Evolutionary conservation across 2,888 invertebrate species (phyloP).

Genomic region (Gnatocerus cornutus): DNA sequence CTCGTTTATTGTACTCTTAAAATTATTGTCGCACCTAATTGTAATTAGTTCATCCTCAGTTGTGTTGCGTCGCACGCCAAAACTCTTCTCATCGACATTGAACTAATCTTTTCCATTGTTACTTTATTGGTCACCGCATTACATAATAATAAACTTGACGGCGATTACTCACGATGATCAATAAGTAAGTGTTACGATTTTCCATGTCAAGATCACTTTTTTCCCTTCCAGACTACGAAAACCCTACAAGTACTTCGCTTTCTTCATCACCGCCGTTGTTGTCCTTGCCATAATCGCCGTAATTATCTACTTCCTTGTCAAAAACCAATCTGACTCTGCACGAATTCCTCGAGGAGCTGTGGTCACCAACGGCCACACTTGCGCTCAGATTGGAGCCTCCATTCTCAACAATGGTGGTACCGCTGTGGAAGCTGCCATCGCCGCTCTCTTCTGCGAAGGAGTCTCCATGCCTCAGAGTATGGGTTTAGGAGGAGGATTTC

Average conservation of each 20-base stretch:
- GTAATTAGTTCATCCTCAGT: conserved; percentile 2
- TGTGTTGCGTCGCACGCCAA: conserved; percentile 16
- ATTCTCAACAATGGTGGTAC: conserved; percentile 83
- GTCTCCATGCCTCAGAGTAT: conserved; percentile 88
- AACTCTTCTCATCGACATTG: conserved; percentile 15
- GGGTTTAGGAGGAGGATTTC: conserved; percentile 93
- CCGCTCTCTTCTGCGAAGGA: conserved; percentile 90
- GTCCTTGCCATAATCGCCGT: conserved; percentile 29
- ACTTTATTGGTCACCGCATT: not conserved
- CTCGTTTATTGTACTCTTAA: conserved; percentile 20
- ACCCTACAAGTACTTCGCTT: conserved; percentile 17
- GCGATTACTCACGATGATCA: conserved; percentile 8
- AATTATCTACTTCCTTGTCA: conserved; percentile 23
- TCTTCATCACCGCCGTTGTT: conserved; percentile 16
- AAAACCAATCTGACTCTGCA: not conserved
- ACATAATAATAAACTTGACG: not conserved
- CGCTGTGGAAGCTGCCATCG: conserved; percentile 91
- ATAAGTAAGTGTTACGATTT: conserved; percentile 8
- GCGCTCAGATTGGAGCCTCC: conserved; percentile 82
- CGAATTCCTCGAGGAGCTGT: conserved; percentile 73
- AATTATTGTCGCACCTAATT: conserved; percentile 17
- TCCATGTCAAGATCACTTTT: not conserved
- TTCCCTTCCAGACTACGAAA: conserved; percentile 9
- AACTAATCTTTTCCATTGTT: conserved; percentile 23
- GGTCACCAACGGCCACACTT: conserved; percentile 83